Evolutionary conservation across 1,140 invertebrate genomes (phyloP).

Genomic region (Leptestheria dahalacensis): DNA sequence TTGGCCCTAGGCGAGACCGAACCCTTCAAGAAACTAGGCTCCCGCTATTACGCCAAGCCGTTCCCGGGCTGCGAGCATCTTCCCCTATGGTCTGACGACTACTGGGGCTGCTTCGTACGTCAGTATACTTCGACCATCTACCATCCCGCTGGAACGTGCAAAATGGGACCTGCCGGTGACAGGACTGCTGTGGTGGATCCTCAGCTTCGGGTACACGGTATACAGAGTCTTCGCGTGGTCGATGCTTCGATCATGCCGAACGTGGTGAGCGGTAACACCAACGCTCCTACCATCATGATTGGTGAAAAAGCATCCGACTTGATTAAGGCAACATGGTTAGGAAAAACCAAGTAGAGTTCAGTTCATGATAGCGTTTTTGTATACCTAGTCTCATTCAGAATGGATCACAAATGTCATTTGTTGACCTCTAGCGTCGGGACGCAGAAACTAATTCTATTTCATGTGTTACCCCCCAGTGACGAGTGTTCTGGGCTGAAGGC

Average conservation of each 20-base stretch:
- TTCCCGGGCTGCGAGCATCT: conserved; percentile 65
- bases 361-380: no score
- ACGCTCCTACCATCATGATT: conserved; percentile 67
- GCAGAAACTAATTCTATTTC: no score
- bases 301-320: conserved; percentile 66
- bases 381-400: no score
- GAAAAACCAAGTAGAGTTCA: no score
- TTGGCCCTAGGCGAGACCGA: conserved; percentile 18
- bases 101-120: conserved; percentile 54
- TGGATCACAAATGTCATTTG: no score
- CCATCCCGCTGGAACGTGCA: conserved; percentile 51
- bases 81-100: conserved; percentile 57
- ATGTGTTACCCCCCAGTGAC: no score
- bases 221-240: conserved; percentile 49
- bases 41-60: conserved; percentile 49
- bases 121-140: conserved; percentile 60
- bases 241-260: conserved; percentile 61
- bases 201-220: conserved; percentile 48
- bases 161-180: conserved; percentile 56
- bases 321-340: conserved; percentile 57
- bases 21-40: conserved; percentile 38
- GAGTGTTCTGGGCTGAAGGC: no score
- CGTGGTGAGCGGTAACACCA: conserved; percentile 52
- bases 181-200: conserved; percentile 57
- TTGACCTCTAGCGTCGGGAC: no score